Conservation (phyloP, 2,797 vertebrate species). For the Galago senegalensis region DNA sequence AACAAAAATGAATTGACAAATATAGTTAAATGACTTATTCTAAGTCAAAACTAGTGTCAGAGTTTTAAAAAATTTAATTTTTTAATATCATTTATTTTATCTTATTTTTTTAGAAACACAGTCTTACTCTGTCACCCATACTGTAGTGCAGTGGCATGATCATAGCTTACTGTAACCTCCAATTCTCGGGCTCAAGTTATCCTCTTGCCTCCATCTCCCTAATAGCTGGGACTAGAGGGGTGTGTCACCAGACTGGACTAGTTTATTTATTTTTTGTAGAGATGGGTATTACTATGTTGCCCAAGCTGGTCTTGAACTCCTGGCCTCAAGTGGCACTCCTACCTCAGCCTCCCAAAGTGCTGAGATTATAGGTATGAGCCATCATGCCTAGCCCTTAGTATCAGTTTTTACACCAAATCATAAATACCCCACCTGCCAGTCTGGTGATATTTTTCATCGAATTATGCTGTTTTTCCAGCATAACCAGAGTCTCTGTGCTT, state of each 20-base stretch:
- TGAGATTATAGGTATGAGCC: neutral
- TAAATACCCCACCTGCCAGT: neutral
- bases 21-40: slow-evolving; percentile 20
- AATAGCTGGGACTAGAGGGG: neutral
- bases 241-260: neutral
- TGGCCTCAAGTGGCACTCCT: neutral
- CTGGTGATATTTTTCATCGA: slow-evolving; percentile 4
- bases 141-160: neutral
- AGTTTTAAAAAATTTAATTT: neutral
- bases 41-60: neutral
- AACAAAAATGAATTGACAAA: neutral
- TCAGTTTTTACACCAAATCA: slow-evolving; percentile 48
- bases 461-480: neutral
- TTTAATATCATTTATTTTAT: neutral
- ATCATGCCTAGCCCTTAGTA: neutral
- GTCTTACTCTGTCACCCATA: neutral
- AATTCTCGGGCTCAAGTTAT: neutral
- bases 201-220: neutral
- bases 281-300: neutral
- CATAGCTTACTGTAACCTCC: neutral
- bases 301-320: neutral
- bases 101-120: neutral
- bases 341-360: neutral
- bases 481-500: neutral
- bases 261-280: neutral